Base-by-base conservation (phyloP, 2,888 invertebrate species). In the Nasonovia ribisnigri region DNA sequence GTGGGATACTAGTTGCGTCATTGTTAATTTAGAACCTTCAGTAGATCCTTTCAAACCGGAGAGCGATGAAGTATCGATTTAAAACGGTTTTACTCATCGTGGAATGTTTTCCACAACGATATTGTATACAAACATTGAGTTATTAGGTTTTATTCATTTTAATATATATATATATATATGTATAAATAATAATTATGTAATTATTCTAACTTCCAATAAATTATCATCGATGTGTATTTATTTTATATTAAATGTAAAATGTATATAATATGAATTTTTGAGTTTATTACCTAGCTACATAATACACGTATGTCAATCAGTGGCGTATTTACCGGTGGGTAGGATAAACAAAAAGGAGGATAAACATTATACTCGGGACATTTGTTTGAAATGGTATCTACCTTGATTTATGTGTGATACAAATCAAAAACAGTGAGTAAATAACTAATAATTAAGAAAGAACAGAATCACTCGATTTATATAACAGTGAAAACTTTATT, bases 1-100 rank as follows among this genome's bases (percentile, higher is more conserved):
- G 29, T 98, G 97, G 97, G 96, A 96, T 0, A 96, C 96, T 90
- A 97, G 97, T 94, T 95, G 96, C 1, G 96, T 96, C 92, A 95
- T 96, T 26, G 96, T 97, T 16, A 96, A 96, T 42, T 95, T 97
- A n/a, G 95, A 96, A 51, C 51, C 90, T 77, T 13, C 95, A 96
- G 93, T 96, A 96, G 95, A 96, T 95, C 94, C 94, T 29, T 95
- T 95, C 36, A 36, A 67, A 51, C 43, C 67, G 1, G 86, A 90
- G 4, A 5, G 29, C 43, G 42, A 60, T 43, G 43, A 84, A 6
- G n/a, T 57, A 13, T 42, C 43, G 29, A 77, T 42, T 54, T 26
- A 88, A 36, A 11, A 54, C 36, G 26, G 42, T 54, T 77, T 36
- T 77, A 54, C 4, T 24, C 4, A 29, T 46, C 86, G 11, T 26